phyloP scores from a whole-genome alignment of 2,113 vertebrate species.

The Chaetura pelagica region DNA sequence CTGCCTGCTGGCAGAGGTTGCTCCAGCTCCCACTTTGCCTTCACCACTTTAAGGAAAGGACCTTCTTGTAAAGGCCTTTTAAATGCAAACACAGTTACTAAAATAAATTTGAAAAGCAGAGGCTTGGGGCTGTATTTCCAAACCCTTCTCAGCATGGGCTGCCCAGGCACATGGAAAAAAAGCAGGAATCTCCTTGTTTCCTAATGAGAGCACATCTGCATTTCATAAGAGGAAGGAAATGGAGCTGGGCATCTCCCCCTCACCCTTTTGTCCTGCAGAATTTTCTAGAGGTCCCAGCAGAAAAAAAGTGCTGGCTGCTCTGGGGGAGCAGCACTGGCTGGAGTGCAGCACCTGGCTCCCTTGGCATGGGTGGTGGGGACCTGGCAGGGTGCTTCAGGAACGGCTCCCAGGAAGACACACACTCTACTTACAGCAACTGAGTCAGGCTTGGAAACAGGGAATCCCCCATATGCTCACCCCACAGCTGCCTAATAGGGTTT shows the following conservation, averaged over 20 bases:
- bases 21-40: not conserved
- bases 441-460: not conserved
- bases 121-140: not conserved
- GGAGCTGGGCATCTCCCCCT: not conserved
- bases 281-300: not conserved
- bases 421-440: not conserved
- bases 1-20: not conserved
- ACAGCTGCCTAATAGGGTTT: not conserved
- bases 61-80: not conserved
- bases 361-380: not conserved
- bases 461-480: not conserved
- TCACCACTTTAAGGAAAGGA: not conserved
- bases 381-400: not conserved
- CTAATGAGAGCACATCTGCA: not conserved
- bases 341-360: not conserved
- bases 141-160: conserved; percentile 17
- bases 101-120: not conserved
- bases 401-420: not conserved
- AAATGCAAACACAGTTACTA: conserved; percentile 44
- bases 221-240: conserved; percentile 28
- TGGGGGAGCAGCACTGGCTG: not conserved
- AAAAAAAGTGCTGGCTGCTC: not conserved
- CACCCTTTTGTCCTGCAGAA: not conserved
- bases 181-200: conserved; percentile 5
- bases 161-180: not conserved